A percentile compares a stretch with the other conserved stretches of the same genome.
phyloP scores from a whole-genome alignment of 2,113 vertebrate species.

The Machaerirhynchus nigripectus region DNA sequence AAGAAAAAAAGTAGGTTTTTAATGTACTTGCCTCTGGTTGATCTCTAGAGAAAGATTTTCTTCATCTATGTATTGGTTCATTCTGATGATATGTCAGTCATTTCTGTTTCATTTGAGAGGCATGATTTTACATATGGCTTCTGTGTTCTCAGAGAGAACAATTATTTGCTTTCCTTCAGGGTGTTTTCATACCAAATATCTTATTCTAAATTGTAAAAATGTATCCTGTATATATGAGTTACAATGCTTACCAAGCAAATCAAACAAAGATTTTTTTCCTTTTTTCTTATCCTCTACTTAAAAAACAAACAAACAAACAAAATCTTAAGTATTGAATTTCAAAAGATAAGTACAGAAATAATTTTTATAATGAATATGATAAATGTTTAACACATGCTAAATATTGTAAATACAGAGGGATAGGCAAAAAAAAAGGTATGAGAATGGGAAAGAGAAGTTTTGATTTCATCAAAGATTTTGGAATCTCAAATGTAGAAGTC shows the following conservation, averaged over 20 bases:
- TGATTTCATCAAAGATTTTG: not conserved
- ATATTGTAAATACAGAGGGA: not conserved
- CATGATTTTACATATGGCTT: not conserved
- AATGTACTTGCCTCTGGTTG: not conserved
- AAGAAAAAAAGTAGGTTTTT: not conserved
- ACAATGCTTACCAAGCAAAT: not conserved
- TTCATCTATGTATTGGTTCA: not conserved
- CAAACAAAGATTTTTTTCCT: not conserved
- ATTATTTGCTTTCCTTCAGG: not conserved
- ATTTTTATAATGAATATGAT: not conserved
- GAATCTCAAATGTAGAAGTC: not conserved
- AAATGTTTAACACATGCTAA: not conserved
- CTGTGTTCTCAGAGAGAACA: not conserved
- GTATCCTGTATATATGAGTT: not conserved
- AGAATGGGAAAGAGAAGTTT: not conserved
- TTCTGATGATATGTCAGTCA: not conserved
- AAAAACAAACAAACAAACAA: not conserved
- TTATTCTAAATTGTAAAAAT: not conserved
- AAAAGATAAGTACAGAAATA: not conserved
- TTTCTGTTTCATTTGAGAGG: not conserved
- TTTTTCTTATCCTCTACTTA: not conserved
- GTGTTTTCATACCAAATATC: not conserved
- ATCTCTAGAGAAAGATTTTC: not conserved
- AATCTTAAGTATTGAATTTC: not conserved
- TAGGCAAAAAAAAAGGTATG: accelerated